Conservation (phyloP, 2,797 vertebrate species). For the Odontamblyopus rebecca region DNA sequence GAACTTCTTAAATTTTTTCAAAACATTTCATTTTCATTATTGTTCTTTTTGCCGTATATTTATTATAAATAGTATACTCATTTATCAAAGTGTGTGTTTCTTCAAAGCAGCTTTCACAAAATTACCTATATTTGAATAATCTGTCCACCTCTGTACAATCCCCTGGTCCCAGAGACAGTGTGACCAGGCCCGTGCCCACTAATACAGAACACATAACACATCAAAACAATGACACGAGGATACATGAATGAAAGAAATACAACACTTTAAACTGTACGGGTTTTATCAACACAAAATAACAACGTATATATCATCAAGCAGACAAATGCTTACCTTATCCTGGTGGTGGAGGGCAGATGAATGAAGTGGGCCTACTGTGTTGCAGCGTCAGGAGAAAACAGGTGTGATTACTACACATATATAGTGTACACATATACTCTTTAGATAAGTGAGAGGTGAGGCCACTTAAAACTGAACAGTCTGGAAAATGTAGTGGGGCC, state of each 20-base stretch:
- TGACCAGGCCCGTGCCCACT: not conserved
- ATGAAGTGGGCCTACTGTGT: not conserved
- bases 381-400: not conserved
- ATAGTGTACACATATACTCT: not conserved
- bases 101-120: too few species aligned
- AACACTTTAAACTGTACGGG: not conserved
- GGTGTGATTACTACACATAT: not conserved
- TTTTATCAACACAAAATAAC: not conserved
- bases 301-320: not conserved
- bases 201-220: not conserved
- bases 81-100: too few species aligned
- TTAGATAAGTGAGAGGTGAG: not conserved
- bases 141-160: too few species aligned
- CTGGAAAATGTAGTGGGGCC: conserved; percentile 2
- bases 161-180: too few species aligned
- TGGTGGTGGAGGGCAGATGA: not conserved
- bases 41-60: too few species aligned
- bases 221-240: not conserved
- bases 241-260: not conserved
- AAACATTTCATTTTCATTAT: too few species aligned
- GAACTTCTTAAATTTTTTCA: too few species aligned
- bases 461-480: not conserved
- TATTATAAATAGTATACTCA: too few species aligned
- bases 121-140: too few species aligned
- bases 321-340: not conserved